Conservation (phyloP, 2,113 vertebrate species). For the Callorhinus ursinus region DNA sequence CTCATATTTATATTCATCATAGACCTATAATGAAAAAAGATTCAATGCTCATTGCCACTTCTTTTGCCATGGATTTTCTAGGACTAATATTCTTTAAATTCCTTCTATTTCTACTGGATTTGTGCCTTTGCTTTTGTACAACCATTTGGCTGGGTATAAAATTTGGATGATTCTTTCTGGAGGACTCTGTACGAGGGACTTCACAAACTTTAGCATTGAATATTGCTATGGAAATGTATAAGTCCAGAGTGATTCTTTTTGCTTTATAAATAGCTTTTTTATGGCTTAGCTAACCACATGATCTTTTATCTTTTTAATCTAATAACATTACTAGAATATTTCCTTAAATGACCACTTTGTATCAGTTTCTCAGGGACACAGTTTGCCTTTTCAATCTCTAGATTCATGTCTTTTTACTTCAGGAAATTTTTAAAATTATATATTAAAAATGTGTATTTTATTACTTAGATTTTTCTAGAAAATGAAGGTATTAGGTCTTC, state of each 20-base stretch:
- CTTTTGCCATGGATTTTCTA: background rate
- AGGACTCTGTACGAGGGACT: background rate
- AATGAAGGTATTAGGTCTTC: background rate
- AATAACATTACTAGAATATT: background rate
- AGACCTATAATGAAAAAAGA: background rate
- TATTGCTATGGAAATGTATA: background rate
- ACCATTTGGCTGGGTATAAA: background rate
- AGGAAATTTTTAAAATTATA: background rate
- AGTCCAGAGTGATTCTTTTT: background rate
- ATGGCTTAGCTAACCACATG: background rate
- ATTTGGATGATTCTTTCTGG: background rate
- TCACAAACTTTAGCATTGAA: background rate
- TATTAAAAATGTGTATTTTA: background rate
- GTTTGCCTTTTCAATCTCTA: background rate
- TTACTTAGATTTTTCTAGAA: background rate
- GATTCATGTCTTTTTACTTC: background rate
- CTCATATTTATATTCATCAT: background rate
- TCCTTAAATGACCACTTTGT: background rate
- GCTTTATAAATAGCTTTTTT: background rate
- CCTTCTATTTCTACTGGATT: background rate
- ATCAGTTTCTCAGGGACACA: background rate
- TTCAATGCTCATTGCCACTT: background rate
- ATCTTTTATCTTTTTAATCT: background rate
- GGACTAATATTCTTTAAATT: background rate
- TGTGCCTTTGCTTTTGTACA: background rate